phyloP scores from a whole-genome alignment of 1,140 invertebrate species.

The Chironomus striatipennis region DNA sequence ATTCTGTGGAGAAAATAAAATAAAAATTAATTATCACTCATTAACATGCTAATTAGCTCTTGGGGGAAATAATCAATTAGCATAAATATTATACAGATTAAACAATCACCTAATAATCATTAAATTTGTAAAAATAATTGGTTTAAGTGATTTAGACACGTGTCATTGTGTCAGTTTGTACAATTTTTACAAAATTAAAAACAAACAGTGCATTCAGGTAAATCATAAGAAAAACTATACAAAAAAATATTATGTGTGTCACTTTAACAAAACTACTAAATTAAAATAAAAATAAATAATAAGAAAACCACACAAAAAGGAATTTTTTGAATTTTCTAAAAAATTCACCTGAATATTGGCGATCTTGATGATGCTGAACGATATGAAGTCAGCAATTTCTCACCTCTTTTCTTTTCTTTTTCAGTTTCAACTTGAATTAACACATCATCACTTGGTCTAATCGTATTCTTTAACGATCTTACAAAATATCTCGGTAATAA shows the following conservation, averaged over 20 bases:
- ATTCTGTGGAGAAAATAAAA: neutral
- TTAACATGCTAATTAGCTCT: too few species aligned
- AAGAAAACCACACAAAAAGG: neutral
- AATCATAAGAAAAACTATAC: too few species aligned
- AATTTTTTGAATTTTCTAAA: constrained; percentile 16
- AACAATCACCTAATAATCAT: too few species aligned
- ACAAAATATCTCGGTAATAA: constrained; percentile 72
- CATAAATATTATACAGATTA: too few species aligned
- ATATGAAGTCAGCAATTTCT: constrained; percentile 54
- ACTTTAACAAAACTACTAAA: too few species aligned
- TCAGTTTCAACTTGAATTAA: constrained; percentile 44
- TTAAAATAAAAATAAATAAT: neutral
- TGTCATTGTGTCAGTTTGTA: neutral
- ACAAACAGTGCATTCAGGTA: neutral
- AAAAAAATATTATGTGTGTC: too few species aligned
- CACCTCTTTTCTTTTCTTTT: constrained; percentile 44
- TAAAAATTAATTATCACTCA: too few species aligned
- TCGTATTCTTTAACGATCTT: constrained; percentile 40
- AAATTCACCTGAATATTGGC: constrained; percentile 51
- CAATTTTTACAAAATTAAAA: neutral
- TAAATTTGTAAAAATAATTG: too few species aligned
- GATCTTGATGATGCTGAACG: constrained; percentile 50
- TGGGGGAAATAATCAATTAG: too few species aligned
- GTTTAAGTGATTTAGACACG: too few species aligned
- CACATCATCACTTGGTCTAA: constrained; percentile 47